phyloP scores from a whole-genome alignment of 2,113 vertebrate species.

The Corythornis cristatus region DNA sequence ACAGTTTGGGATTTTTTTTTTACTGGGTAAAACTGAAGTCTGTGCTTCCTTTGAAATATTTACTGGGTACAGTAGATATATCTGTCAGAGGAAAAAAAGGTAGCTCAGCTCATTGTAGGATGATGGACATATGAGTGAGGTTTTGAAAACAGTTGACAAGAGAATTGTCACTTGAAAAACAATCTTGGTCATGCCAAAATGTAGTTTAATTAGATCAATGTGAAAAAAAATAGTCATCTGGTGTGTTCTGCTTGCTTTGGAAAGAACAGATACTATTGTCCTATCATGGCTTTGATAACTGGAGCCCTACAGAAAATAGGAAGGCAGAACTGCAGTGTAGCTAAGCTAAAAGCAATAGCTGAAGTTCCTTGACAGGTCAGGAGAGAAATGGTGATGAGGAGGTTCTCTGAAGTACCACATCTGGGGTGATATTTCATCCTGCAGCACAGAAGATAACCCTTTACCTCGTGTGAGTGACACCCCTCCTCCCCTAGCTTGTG shows the following conservation, averaged over 20 bases:
- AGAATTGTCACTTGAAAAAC: background rate
- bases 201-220: background rate
- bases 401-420: background rate
- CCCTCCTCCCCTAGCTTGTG: background rate
- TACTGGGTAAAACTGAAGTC: background rate
- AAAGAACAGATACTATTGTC: background rate
- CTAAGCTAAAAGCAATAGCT: background rate
- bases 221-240: background rate
- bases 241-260: background rate
- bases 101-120: background rate
- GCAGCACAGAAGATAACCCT: conserved; percentile 17
- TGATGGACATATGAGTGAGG: background rate
- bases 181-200: background rate
- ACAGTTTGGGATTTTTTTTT: background rate
- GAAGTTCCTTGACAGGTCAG: background rate
- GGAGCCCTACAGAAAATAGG: background rate
- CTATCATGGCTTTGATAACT: background rate
- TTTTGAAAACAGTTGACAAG: background rate
- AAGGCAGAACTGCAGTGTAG: background rate
- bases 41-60: background rate
- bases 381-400: background rate
- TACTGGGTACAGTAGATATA: background rate
- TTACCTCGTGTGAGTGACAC: conserved; percentile 16
- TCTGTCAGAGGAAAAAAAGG: background rate
- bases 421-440: conserved; percentile 64